A percentile compares a stretch with the other conserved stretches of the same genome.
Conservation (phyloP, 2,797 vertebrate species). For the Amphiprion clarkii region DNA sequence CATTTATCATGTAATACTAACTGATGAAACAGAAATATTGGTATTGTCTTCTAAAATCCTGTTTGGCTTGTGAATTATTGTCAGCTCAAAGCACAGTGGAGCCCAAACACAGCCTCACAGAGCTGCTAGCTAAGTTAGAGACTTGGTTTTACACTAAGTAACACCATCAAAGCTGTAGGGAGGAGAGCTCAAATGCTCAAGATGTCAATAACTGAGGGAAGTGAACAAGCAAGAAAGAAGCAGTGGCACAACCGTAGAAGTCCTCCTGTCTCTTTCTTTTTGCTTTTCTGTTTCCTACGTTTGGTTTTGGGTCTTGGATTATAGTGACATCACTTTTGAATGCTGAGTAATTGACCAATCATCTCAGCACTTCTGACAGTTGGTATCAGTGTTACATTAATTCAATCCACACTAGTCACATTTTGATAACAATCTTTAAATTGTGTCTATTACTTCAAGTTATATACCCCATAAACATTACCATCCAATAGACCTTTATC, state of each 20-base stretch:
- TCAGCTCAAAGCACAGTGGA: too few species aligned
- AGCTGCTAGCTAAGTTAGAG: not conserved
- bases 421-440: conserved; percentile 44
- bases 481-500: conserved; percentile 45
- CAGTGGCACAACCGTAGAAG: not conserved
- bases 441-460: conserved; percentile 48
- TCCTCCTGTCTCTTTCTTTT: not conserved
- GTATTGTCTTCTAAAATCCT: not conserved
- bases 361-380: conserved; percentile 1
- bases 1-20: too few species aligned
- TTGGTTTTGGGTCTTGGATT: not conserved
- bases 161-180: not conserved
- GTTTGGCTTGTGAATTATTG: not conserved
- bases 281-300: not conserved
- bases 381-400: conserved; percentile 15
- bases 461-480: conserved; percentile 28
- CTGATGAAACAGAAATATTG: too few species aligned
- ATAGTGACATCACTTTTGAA: not conserved
- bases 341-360: not conserved
- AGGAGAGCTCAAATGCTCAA: not conserved
- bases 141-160: not conserved
- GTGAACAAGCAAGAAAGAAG: not conserved
- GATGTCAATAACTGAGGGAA: not conserved
- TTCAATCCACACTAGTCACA: conserved; percentile 32
- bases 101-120: not conserved